Evolutionary conservation across 1,140 invertebrate genomes (phyloP), one percentile per base, ranked within the genome.

Genomic region (Olivierus martensii): DNA sequence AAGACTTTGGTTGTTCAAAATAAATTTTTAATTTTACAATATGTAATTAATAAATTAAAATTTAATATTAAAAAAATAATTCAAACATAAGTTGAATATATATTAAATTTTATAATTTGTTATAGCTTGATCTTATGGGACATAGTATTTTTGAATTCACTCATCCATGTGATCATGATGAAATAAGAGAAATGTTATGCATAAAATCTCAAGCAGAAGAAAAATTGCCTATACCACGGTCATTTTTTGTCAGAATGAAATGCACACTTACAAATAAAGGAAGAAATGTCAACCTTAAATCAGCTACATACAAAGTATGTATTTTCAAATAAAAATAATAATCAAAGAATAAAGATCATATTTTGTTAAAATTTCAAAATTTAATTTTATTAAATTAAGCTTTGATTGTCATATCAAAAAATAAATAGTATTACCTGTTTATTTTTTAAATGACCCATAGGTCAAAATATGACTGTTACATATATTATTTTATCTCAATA

Each of bases 161-260:
- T 48, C 91, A 97, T 70, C 89, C 88, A 9, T 93, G 90, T 65
- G 91, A 96, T 70, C 90, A 95, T 65, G 84, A 86, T 38, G 90
- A 96, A 69, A 79, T 95, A 14, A 81, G 79, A 45, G 83, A 91
- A 51, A 79, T 84, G 15, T 71, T 94, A 3, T 72, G 73, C 0
- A 61, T 72, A 10, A 59, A 62, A 52, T 28, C 21, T n/a, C 44
- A 37, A 39, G 39, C 11, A 22, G 82, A 81, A 53, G 65, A 49
- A 49, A 50, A 43, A 57, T 59, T 41, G 66, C 59, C 22, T n/a
- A 51, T 58, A 4, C 63, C 69, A 21, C 73, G 74, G 37, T 78
- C 76, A 50, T 77, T 88, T 55, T 87, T 91, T 55, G 71, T 93
- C 3, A 76, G 90, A 14, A 74, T 96, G 58, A 96, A 94, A 67